Base-by-base conservation (phyloP, 2,113 vertebrate species). In the Gobiocypris rarus region DNA sequence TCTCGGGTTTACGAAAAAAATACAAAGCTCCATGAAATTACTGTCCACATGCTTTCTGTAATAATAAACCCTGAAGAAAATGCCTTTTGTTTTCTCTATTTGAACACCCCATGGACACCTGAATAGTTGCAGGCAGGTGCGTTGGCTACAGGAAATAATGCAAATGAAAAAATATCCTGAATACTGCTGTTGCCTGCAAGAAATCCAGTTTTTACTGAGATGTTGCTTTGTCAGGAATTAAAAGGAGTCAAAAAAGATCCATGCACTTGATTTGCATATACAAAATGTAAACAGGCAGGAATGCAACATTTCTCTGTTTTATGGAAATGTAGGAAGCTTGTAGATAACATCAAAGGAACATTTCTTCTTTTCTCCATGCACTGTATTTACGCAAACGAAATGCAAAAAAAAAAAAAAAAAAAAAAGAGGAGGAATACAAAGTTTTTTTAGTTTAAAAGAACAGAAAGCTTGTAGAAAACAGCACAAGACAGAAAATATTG, bases 61-160 rank as follows among this genome's bases (percentile, higher is more conserved):
- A n/a, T 41, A 70, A 43, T 9, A 41, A 4, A n/a, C 38, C 4
- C 19, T 70, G 24, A 70, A 43, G 22, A 43, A 71, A 71, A 41
- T 69, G 15, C 10, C 65, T 67, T 59, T 38, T 41, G 31, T 22
- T 65, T 70, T 43, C 69, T 45, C 22, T 71, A 71, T 45, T 24
- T 10, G 38, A 45, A 45, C 69, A 41, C 10, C 38, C 24, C 69
- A 13, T 45, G 45, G 43, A 74, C 71, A 50, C 45, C 71, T 74
- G 71, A 45, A 74, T 28, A 24, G 41, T 48, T 26, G n/a, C 41
- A 50, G 43, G 71, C 71, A 74, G 71, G 71, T 74, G 71, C 71
- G 14, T 9, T 28, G 24, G 71, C 50, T 28, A 45, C 13, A 74
- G 71, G 24, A 75, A 26, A 52, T 75, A 19, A 26, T 28, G 8